phyloP scores from a whole-genome alignment of 2,113 vertebrate genomes.

The Cranoglanis bouderius region DNA sequence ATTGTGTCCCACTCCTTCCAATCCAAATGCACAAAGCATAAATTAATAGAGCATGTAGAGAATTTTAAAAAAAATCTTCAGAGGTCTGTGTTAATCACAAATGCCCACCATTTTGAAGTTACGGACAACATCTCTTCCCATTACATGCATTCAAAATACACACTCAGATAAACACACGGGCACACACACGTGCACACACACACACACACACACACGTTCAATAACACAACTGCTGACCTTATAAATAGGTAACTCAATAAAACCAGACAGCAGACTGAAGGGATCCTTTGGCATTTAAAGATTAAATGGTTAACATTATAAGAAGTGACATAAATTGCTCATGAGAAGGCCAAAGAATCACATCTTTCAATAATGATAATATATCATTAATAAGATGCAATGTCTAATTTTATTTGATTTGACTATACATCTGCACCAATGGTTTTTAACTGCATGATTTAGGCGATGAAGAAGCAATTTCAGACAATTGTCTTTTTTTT shows the following conservation, averaged over 20 bases:
- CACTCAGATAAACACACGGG: not conserved
- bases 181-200: not conserved
- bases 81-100: not conserved
- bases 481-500: not conserved
- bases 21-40: not conserved
- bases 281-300: slow-evolving; percentile 36
- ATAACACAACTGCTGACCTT: slow-evolving; percentile 31
- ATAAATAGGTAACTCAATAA: slow-evolving; percentile 45
- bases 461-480: not conserved
- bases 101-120: not conserved
- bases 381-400: slow-evolving; percentile 11
- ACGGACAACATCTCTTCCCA: not conserved
- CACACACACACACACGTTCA: not conserved
- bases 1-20: not conserved
- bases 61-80: not conserved
- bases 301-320: not conserved
- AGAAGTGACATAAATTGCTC: not conserved
- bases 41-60: not conserved
- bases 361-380: not conserved
- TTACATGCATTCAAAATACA: not conserved
- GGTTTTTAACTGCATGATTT: not conserved
- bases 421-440: not conserved
- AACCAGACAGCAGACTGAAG: not conserved
- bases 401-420: not conserved
- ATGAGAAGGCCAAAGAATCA: slow-evolving; percentile 1